Evolutionary conservation across 1,140 invertebrate species (phyloP).

Genomic region (Trachymyrmex cornetzi): DNA sequence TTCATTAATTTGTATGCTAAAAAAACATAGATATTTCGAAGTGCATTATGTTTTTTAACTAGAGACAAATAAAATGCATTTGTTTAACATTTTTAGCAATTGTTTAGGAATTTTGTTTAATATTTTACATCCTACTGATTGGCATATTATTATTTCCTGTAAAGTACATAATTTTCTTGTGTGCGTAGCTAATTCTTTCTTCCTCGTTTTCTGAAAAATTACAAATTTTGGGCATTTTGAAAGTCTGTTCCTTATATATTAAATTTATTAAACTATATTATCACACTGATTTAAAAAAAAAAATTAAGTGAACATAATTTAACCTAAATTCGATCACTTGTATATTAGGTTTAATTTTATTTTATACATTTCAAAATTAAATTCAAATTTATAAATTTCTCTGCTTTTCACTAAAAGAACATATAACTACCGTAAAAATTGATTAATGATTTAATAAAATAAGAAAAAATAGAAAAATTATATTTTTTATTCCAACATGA

Average conservation of each 20-base stretch:
- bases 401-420: neutral
- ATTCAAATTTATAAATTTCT: neutral
- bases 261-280: neutral
- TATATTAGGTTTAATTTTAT: neutral
- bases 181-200: too few relatives aligned
- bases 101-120: too few relatives aligned
- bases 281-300: neutral
- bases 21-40: too few relatives aligned
- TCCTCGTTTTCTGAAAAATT: too few relatives aligned
- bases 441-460: neutral
- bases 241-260: neutral
- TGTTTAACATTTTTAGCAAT: too few relatives aligned
- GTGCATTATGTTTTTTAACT: too few relatives aligned
- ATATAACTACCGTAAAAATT: neutral
- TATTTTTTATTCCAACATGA: conserved; percentile 16
- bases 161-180: too few relatives aligned
- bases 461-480: neutral
- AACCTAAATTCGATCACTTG: neutral
- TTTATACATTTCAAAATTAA: neutral
- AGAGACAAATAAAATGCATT: too few relatives aligned
- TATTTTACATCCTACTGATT: too few relatives aligned
- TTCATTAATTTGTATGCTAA: too few relatives aligned
- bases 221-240: too few relatives aligned
- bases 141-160: too few relatives aligned
- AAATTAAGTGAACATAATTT: neutral